A percentile compares a stretch with the other conserved stretches of the same genome.
Evolutionary conservation across 1,140 invertebrate species (phyloP).

Genomic region (Caerostris extrusa): DNA sequence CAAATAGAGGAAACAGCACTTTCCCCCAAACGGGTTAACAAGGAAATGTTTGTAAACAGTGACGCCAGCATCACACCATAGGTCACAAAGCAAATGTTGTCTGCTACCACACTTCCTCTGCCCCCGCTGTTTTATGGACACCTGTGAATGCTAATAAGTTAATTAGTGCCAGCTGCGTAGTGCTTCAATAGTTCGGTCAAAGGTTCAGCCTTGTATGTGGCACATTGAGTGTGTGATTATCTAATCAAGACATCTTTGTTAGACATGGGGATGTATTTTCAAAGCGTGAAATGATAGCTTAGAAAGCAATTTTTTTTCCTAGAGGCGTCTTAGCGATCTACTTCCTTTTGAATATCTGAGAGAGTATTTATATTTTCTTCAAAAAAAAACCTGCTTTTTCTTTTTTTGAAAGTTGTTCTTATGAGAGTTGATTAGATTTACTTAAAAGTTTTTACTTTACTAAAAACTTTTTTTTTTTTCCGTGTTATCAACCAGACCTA

Average conservation of each 20-base stretch:
- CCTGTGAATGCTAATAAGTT: constrained; percentile 23
- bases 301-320: not conserved
- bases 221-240: not conserved
- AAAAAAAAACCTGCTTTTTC: not conserved
- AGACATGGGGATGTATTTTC: not conserved
- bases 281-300: not conserved
- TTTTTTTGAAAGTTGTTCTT: not conserved
- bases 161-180: not conserved
- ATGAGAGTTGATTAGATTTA: too few relatives aligned
- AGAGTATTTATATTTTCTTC: not conserved
- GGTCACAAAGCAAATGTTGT: not conserved
- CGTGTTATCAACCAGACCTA: too few relatives aligned
- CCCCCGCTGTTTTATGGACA: not conserved
- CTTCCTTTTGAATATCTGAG: not conserved
- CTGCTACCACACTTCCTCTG: not conserved
- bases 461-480: too few relatives aligned
- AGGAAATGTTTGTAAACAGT: constrained; percentile 51
- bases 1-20: not conserved
- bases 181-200: constrained; percentile 8
- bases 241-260: not conserved
- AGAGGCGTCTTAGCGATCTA: not conserved
- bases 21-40: constrained; percentile 14
- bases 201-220: not conserved
- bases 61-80: not conserved
- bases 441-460: too few relatives aligned